These are phyloP conservation scores for Meriones unguiculatus DNA, from an alignment of 2,113 vertebrate species.

Conservation along the genomic window DNA sequence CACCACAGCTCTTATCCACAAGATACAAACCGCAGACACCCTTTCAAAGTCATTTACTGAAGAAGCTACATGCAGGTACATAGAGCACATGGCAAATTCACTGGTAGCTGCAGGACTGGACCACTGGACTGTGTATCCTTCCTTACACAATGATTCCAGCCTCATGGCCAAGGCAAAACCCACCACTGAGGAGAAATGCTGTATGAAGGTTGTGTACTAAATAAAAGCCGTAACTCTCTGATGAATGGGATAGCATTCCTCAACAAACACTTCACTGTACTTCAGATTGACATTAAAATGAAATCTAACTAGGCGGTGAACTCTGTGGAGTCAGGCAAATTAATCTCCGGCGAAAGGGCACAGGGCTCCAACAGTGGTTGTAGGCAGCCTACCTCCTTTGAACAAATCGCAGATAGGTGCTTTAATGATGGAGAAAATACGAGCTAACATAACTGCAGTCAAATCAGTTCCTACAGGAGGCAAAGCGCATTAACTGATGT, in stretches of 20 bases:
- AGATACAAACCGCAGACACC: not conserved
- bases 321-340: not conserved
- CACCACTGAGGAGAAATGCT: not conserved
- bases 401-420: slow-evolving; percentile 62
- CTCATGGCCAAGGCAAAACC: not conserved
- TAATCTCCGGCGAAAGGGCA: slow-evolving; percentile 57
- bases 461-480: slow-evolving; percentile 56
- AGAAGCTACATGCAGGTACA: not conserved
- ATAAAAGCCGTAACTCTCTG: not conserved
- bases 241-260: not conserved
- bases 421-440: slow-evolving; percentile 73
- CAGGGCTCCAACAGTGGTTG: not conserved
- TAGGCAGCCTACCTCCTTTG: slow-evolving; percentile 43
- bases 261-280: not conserved
- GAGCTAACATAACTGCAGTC: slow-evolving; percentile 56
- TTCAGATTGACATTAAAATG: slow-evolving; percentile 57
- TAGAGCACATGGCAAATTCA: not conserved
- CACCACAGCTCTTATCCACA: not conserved
- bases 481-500: slow-evolving; percentile 42
- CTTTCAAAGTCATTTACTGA: not conserved
- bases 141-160: not conserved
- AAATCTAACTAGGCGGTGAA: slow-evolving; percentile 49
- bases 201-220: not conserved
- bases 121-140: not conserved
- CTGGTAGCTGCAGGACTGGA: not conserved